phyloP scores from a whole-genome alignment of 2,113 vertebrate genomes.

The Bubo scandiacus region DNA sequence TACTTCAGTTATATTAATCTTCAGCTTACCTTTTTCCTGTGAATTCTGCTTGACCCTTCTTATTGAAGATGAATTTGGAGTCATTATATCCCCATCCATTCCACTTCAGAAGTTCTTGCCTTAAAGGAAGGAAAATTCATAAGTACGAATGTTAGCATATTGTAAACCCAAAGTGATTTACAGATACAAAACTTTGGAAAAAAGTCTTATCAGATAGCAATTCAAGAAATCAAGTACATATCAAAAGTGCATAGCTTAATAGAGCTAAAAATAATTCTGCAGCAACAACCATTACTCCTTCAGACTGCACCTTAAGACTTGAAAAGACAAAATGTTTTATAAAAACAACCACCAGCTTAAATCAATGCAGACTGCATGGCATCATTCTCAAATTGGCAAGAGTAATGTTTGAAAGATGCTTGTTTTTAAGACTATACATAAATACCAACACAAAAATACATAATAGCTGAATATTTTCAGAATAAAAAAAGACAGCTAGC shows the following conservation, averaged over 20 bases:
- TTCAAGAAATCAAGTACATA: not conserved
- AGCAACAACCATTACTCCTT: not conserved
- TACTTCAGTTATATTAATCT: not conserved
- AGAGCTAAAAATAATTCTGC: not conserved
- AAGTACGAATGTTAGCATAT: not conserved
- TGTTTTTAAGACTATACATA: not conserved
- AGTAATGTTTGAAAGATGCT: not conserved
- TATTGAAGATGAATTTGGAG: slow-evolving; percentile 93
- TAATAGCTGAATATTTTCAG: not conserved
- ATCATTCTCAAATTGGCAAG: not conserved
- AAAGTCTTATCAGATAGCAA: not conserved
- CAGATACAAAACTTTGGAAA: not conserved
- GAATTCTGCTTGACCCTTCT: slow-evolving; percentile 96
- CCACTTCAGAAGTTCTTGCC: slow-evolving; percentile 98
- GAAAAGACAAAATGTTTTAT: not conserved
- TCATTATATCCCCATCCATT: slow-evolving; percentile 99
- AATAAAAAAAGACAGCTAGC: not conserved
- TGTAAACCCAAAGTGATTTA: not conserved
- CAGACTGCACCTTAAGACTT: not conserved
- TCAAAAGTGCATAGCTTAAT: not conserved
- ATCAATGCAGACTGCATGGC: not conserved
- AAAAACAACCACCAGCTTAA: not conserved
- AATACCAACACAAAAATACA: not conserved
- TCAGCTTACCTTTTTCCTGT: slow-evolving; percentile 90
- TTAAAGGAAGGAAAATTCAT: slow-evolving; percentile 27